Conservation (phyloP, 2,113 vertebrate genomes). For the Notarius quadriscutis region DNA sequence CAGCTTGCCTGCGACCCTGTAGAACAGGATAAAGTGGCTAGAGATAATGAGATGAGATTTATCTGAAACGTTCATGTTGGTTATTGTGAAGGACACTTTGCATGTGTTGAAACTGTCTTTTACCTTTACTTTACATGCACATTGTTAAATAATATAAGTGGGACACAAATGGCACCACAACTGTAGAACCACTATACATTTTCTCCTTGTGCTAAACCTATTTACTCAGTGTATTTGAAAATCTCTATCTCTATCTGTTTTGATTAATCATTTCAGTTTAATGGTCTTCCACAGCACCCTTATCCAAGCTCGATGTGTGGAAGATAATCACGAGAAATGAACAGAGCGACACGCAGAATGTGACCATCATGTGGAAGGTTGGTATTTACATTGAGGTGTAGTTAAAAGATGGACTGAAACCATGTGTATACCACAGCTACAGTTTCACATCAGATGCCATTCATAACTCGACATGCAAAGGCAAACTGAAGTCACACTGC, state of each 20-base stretch:
- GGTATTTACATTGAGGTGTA: conserved; percentile 3
- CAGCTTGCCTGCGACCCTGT: too few species aligned
- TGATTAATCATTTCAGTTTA: background rate
- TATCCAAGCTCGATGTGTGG: conserved; percentile 66
- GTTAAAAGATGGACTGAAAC: background rate
- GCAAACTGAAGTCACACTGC: background rate
- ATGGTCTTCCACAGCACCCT: conserved; percentile 60
- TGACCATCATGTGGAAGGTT: conserved; percentile 76
- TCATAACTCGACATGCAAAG: background rate
- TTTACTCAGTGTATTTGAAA: background rate
- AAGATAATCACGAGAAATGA: conserved; percentile 49
- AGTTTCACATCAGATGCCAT: background rate
- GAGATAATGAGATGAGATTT: background rate
- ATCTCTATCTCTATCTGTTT: background rate
- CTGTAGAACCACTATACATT: background rate
- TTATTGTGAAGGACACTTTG: background rate
- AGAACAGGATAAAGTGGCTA: too few species aligned
- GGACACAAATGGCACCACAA: background rate
- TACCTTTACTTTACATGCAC: background rate
- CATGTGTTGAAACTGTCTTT: background rate
- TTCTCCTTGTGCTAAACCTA: background rate
- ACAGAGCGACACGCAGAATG: background rate
- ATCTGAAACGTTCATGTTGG: background rate
- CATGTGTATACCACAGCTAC: background rate
- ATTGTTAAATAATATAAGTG: background rate